Conservation (phyloP, 2,797 vertebrate genomes). For the Lithobates pipiens region DNA sequence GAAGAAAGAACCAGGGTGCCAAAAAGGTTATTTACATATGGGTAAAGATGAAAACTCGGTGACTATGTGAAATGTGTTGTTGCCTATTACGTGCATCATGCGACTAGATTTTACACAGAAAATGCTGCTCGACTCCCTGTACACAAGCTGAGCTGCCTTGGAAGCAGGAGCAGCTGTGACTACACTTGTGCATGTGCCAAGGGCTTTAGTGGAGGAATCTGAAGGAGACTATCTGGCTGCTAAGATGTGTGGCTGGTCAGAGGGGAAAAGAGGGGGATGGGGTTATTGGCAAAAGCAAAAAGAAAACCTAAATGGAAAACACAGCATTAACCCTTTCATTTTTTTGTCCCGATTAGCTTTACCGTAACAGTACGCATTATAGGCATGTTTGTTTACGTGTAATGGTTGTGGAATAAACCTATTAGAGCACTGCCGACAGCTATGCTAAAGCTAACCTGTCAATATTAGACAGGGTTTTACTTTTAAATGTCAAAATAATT, state of each 20-base stretch:
- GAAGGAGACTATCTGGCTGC: conserved; percentile 82
- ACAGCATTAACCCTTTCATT: conserved; percentile 24
- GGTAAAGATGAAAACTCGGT: not conserved
- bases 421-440: not conserved
- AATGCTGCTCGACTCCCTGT: conserved; percentile 62
- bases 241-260: conserved; percentile 70
- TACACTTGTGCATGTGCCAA: conserved; percentile 96
- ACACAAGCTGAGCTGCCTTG: conserved; percentile 81
- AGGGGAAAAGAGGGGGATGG: conserved; percentile 53
- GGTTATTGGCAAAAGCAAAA: conserved; percentile 10
- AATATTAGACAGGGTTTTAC: not conserved
- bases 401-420: not conserved
- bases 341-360: not conserved
- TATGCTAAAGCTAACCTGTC: not conserved
- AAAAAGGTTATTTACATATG: too few species aligned
- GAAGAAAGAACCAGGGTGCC: too few species aligned
- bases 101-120: conserved; percentile 4
- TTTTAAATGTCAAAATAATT: too few species aligned
- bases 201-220: conserved; percentile 98
- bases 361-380: not conserved
- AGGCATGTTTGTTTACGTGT: not conserved
- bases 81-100: not conserved
- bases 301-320: not conserved
- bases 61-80: not conserved
- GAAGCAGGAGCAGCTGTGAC: conserved; percentile 95